A percentile compares a stretch with the other conserved stretches of the same genome.
These are phyloP conservation scores for Dunckerocampus dactyliophorus DNA, from an alignment of 2,113 vertebrate species.

Conservation along the genomic window DNA sequence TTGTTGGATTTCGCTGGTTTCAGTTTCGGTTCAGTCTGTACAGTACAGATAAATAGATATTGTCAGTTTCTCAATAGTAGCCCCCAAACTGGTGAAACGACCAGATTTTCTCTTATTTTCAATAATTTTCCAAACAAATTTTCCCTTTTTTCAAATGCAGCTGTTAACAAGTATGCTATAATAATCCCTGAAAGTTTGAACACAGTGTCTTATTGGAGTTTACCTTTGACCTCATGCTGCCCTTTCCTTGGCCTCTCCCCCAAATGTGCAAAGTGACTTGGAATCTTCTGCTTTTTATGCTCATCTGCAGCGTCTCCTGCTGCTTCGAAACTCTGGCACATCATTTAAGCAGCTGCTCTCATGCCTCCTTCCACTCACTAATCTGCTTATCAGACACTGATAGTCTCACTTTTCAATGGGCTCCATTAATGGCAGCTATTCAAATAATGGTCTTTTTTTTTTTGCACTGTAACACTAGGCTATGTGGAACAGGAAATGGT, in stretches of 20 bases:
- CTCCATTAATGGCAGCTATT: conserved; percentile 49
- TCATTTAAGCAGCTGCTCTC: conserved; percentile 46
- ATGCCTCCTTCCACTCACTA: conserved; percentile 23
- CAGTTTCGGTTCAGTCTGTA: too few relatives aligned
- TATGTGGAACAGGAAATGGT: conserved; percentile 26
- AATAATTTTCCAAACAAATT: too few relatives aligned
- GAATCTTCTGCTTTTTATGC: conserved; percentile 57
- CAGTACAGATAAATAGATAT: too few relatives aligned
- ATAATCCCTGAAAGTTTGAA: too few relatives aligned
- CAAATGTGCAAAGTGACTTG: conserved; percentile 61
- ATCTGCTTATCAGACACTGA: conserved; percentile 60
- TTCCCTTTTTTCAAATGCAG: too few relatives aligned
- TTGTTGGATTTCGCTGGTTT: too few relatives aligned
- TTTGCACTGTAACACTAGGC: conserved; percentile 20
- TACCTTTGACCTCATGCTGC: conserved; percentile 4
- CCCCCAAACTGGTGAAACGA: too few relatives aligned
- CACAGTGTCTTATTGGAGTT: too few relatives aligned
- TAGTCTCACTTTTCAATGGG: conserved; percentile 46
- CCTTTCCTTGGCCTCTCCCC: conserved; percentile 30
- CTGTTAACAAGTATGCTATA: too few relatives aligned
- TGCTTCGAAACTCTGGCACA: conserved; percentile 37
- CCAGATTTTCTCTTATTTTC: too few relatives aligned
- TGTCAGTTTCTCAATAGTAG: too few relatives aligned
- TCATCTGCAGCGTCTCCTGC: conserved; percentile 38
- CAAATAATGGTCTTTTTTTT: conserved; percentile 43